Evolutionary conservation across 2,113 vertebrate species (phyloP), one percentile per base, ranked within the genome.

Genomic region (Periophthalmodon schlosseri): DNA sequence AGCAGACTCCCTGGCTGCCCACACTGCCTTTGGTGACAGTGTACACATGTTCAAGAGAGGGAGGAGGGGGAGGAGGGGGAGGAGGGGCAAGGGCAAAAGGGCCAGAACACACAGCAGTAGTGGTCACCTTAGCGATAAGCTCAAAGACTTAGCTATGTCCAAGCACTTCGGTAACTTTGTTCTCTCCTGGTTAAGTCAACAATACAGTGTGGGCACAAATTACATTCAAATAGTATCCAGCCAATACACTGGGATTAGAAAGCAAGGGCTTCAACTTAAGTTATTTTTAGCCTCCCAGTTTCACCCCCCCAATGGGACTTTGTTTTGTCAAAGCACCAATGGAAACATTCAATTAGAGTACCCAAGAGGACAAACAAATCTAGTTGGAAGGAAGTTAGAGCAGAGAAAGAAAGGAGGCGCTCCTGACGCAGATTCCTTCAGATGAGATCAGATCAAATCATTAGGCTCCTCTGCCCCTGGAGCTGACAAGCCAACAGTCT

Each of bases 211-310:
- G 58, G 66, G 76, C 75, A 87, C 68, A 89, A 89, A 91, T 87
- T 70, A 90, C 90, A 91, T 91, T 92, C 86, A 93, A 94, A 92
- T 91, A 83, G 86, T 84, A 90, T 89, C 80, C 88, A 90, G 90
- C 90, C 82, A 87, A 84, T 77, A 84, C 81, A 77, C 80, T 84
- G 88, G 87, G 91, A 91, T 86, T 88, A 93, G 90, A 90, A 89
- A 92, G 87, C 70, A 64, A 85, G 78, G 80, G 73, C 83, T 91
- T 86, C 86, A 92, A 90, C 86, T 90, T 85, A 72, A 80, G 90
- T 89, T 95, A 94, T 93, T 93, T 94, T 92, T 93, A 94, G 92
- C 79, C 66, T 86, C 76, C 44, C 79, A 78, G 87, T 80, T 74
- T 84, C 87, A 72, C 67, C 74, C 75, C 76, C 85, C 83, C 81